Percentiles rank a stretch among this genome's conserved stretches.
Evolutionary conservation across 2,888 invertebrate genomes (phyloP).

Genomic region (Hedya salicella): DNA sequence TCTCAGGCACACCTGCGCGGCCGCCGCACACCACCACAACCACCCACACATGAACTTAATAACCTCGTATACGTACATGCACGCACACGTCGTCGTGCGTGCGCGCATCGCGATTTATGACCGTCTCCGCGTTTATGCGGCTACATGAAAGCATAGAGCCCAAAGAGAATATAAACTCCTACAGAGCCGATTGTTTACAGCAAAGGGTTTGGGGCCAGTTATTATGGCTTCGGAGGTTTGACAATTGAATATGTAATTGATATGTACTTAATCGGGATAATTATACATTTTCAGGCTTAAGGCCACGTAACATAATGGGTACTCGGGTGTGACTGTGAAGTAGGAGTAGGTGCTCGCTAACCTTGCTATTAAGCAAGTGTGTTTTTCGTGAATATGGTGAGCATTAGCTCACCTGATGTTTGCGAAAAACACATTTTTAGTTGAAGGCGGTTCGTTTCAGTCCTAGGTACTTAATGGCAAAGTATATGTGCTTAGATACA

Average conservation of each 20-base stretch:
- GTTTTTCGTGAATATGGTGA: too few species aligned
- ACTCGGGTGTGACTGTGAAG: too few species aligned
- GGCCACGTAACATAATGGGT: too few species aligned
- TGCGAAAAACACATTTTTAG: too few species aligned
- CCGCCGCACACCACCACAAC: conserved; percentile 51
- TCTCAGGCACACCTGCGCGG: conserved; percentile 87
- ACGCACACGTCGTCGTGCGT: conserved; percentile 44
- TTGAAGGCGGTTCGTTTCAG: too few species aligned
- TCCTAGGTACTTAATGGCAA: too few species aligned
- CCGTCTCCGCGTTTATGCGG: conserved; percentile 52
- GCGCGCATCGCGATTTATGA: conserved; percentile 61
- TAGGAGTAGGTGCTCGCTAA: too few species aligned
- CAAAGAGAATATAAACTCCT: too few species aligned
- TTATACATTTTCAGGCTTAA: too few species aligned
- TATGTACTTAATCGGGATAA: not conserved
- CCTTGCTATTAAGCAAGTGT: too few species aligned
- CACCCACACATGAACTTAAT: conserved; percentile 48
- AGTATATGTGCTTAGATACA: too few species aligned
- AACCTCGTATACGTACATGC: conserved; percentile 51
- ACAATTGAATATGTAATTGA: conserved; percentile 30
- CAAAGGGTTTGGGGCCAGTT: conserved; percentile 32
- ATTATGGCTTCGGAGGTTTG: conserved; percentile 17
- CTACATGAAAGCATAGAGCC: conserved; percentile 55
- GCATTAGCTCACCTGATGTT: too few species aligned
- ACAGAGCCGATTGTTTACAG: conserved; percentile 48